phyloP scores from a whole-genome alignment of 2,888 invertebrate genomes.

The Nemotelus nigrinus region DNA sequence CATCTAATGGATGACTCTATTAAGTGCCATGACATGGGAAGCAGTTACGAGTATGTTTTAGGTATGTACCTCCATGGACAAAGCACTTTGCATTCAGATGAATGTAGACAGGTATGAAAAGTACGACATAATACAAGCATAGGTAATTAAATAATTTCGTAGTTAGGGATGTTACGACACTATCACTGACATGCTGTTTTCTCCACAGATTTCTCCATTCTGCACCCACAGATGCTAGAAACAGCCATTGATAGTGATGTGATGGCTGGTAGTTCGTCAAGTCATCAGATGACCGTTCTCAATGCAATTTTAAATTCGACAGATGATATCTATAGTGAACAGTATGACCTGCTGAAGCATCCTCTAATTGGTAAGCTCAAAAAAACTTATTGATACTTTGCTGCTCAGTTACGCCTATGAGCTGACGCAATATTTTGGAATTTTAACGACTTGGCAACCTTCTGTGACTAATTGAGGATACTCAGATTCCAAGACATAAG shows the following conservation, averaged over 20 bases:
- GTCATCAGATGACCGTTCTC: constrained; percentile 64
- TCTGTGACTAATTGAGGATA: too few relatives aligned
- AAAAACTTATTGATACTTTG: neutral
- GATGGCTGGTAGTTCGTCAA: constrained; percentile 57
- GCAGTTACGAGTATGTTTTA: constrained; percentile 52
- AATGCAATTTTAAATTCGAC: constrained; percentile 63
- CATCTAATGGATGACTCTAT: constrained; percentile 51
- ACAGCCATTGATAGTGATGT: neutral
- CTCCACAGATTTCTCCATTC: constrained; percentile 61
- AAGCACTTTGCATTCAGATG: too few relatives aligned
- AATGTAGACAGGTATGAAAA: too few relatives aligned
- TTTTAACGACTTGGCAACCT: too few relatives aligned
- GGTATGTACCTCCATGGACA: constrained; percentile 44
- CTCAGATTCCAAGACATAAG: too few relatives aligned
- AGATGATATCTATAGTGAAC: constrained; percentile 54
- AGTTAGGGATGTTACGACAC: neutral
- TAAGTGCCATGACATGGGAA: constrained; percentile 51
- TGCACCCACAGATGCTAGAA: constrained; percentile 52
- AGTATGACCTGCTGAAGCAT: constrained; percentile 64
- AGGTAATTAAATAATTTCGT: constrained; percentile 22
- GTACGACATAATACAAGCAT: neutral
- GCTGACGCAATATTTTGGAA: too few relatives aligned
- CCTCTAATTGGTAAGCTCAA: constrained; percentile 62
- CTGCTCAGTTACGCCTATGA: neutral
- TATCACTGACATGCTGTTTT: neutral